Evolutionary conservation across 1,140 invertebrate genomes (phyloP).

Genomic region (Rhagoletis pomonella): DNA sequence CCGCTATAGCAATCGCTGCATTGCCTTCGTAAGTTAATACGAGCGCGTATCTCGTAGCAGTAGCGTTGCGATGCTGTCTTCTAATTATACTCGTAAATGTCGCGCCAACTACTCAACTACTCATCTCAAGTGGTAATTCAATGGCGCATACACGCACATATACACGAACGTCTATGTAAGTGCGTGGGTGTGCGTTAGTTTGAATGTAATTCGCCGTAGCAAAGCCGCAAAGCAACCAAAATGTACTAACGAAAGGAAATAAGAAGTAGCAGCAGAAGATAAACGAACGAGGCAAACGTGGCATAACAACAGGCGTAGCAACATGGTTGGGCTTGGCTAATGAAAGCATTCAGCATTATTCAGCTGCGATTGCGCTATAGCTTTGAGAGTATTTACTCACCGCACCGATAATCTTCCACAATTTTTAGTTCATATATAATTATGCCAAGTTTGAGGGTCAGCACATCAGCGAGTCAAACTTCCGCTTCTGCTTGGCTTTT

Average conservation of each 20-base stretch:
- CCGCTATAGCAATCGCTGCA: not conserved
- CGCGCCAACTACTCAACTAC: conserved; percentile 29
- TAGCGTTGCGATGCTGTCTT: not conserved
- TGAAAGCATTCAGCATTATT: conserved; percentile 22
- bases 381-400: not conserved
- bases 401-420: not conserved
- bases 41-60: no score
- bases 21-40: not conserved
- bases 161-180: not conserved
- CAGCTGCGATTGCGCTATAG: not conserved
- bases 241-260: not conserved
- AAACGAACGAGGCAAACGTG: not conserved
- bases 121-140: conserved; percentile 5
- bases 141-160: not conserved
- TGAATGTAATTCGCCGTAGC: not conserved
- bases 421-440: not conserved
- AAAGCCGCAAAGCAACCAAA: not conserved
- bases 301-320: conserved; percentile 26
- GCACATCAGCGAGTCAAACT: not conserved
- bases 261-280: not conserved
- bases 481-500: not conserved
- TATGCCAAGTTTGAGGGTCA: not conserved
- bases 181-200: not conserved
- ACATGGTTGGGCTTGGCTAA: not conserved
- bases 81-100: conserved; percentile 4